Percentiles rank a stretch among this genome's conserved stretches.
Evolutionary conservation across 2,888 invertebrate species (phyloP).

Genomic region (Lamellibrachia columna): DNA sequence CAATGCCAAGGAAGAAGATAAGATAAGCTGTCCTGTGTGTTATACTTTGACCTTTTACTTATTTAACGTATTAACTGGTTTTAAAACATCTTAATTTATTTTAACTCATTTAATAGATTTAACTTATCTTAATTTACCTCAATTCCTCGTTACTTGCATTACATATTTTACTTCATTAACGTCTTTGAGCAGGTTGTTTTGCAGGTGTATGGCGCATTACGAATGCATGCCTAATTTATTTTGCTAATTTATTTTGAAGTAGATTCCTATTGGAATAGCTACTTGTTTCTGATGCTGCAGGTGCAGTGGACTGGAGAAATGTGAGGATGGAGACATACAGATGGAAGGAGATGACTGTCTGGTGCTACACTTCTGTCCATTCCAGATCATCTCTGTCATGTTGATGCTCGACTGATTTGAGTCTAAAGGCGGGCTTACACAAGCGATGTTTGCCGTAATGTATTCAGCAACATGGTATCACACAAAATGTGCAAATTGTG

Average conservation of each 20-base stretch:
- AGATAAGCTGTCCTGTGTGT: too few relatives aligned
- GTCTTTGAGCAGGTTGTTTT: too few relatives aligned
- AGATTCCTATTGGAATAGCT: neutral
- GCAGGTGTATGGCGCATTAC: too few relatives aligned
- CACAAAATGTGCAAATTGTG: too few relatives aligned
- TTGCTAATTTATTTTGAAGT: constrained; percentile 7
- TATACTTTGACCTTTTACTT: too few relatives aligned
- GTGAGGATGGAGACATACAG: neutral
- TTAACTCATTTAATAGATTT: too few relatives aligned
- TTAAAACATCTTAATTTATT: too few relatives aligned
- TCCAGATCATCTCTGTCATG: constrained; percentile 36
- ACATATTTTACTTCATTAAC: neutral
- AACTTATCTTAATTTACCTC: too few relatives aligned
- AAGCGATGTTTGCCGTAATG: neutral
- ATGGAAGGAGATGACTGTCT: constrained; percentile 18
- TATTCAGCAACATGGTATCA: neutral
- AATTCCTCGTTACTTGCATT: too few relatives aligned
- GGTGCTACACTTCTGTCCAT: constrained; percentile 32
- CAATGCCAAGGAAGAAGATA: too few relatives aligned
- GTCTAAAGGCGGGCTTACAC: neutral
- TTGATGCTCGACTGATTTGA: neutral
- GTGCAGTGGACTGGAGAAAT: constrained; percentile 32
- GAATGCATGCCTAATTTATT: neutral
- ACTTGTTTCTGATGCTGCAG: constrained; percentile 26
- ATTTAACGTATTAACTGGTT: too few relatives aligned